Base-by-base conservation (phyloP, 1,140 invertebrate species). In the Eurosta solidaginis region DNA sequence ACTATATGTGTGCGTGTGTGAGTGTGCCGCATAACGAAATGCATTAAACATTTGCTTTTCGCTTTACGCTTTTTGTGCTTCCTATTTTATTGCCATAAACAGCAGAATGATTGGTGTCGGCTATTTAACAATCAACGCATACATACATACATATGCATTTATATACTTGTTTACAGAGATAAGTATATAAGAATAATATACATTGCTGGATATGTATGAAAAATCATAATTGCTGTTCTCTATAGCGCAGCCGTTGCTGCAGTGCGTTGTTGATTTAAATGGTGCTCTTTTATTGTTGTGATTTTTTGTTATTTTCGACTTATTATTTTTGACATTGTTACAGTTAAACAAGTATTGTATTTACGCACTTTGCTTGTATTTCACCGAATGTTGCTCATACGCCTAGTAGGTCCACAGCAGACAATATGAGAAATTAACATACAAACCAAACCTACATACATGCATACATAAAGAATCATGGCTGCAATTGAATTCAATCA, bases 1-100 rank as follows among this genome's bases (percentile, higher is more conserved):
- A 20, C 49, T 52, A 10, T 14, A 52, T 25, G 49, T 22, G 22
- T 52, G 20, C 17, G n/a, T n/a, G n/a, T 49, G 12, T 36, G 40
- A 2, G 27, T 68, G 59, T 42, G 33, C 33, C n/a, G 59, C 59
- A 20, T 22, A 9, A 7, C 33, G n/a, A 68, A 68, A 68, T 68
- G 33, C n/a, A 68, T 68, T 68, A 36, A 68, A 68, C 33, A 68
- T 68, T 68, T 40, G 59, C 59, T 68, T 68, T 68, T 40, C 33
- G 33, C 33, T 36, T 68, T 68, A 40, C 22, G 33, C 17, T 20
- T 59, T 47, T 59, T 59, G 12, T 59, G 27, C 17, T 42, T 63
- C 20, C 1, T n/a, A 29, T 20, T 40, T 40, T n/a, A 20, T 68
- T 68, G 12, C n/a, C 36, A 22, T 68, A 68, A 68, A 9, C 59